Percentiles rank a stretch among this genome's conserved stretches.
These are phyloP conservation scores for Heterodera carotae DNA, from an alignment of 1,140 invertebrate species.

Conservation along the genomic window DNA sequence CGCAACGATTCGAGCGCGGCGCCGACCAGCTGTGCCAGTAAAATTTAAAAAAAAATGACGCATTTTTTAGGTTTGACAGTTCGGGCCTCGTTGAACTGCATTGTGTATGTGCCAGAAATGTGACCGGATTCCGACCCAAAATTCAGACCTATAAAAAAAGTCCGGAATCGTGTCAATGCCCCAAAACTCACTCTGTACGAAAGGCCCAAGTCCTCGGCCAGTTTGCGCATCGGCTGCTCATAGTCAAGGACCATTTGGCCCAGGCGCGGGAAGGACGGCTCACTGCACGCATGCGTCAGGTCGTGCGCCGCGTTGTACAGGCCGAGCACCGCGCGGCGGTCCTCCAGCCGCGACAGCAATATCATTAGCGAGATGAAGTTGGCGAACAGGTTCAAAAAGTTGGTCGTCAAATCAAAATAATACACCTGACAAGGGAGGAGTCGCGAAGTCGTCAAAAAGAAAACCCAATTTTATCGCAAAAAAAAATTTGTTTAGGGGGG, in stretches of 20 bases:
- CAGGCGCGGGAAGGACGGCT: constrained; percentile 86
- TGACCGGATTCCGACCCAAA: too few relatives aligned
- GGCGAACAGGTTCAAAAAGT: constrained; percentile 88
- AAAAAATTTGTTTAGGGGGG: too few relatives aligned
- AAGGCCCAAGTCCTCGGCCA: constrained; percentile 93
- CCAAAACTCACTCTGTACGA: constrained; percentile 78
- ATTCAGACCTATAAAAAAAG: constrained; percentile 7
- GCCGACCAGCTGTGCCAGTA: constrained; percentile 71
- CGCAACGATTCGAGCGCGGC: constrained; percentile 84
- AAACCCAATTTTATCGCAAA: background rate
- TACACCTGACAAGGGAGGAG: constrained; percentile 73
- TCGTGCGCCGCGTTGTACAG: constrained; percentile 97
- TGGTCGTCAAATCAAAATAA: constrained; percentile 93
- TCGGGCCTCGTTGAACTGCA: too few relatives aligned
- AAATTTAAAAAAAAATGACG: background rate
- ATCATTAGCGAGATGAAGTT: constrained; percentile 93
- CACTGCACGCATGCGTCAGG: constrained; percentile 81
- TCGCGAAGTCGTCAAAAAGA: too few relatives aligned
- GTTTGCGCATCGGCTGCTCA: constrained; percentile 89
- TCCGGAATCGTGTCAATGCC: constrained; percentile 4
- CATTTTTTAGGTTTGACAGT: constrained; percentile 27
- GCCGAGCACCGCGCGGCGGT: constrained; percentile 91
- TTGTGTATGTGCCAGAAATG: too few relatives aligned
- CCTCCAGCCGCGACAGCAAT: constrained; percentile 89
- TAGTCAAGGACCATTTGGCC: constrained; percentile 98